Evolutionary conservation across 2,797 vertebrate species (phyloP), one percentile per base, ranked within the genome.

Genomic region (Babyrousa celebensis): DNA sequence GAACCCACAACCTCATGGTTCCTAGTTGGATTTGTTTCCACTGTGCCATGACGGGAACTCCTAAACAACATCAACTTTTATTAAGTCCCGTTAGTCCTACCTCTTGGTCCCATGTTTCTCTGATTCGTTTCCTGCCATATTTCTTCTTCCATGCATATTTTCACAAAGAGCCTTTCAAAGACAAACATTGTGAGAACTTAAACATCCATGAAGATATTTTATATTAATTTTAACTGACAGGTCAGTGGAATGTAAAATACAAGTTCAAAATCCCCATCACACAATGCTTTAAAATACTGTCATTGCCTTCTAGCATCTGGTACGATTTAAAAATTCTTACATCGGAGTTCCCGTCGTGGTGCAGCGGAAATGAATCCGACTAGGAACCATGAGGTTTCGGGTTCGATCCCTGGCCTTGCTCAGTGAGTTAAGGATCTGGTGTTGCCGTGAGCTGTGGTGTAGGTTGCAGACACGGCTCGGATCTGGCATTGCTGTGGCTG

Each of bases 191-290:
- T 82, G 27, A 88, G 23, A 27, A 3, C 11, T 65, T 52, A 60
- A 78, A 75, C 18, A 65, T 25, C 29, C 23, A n/a, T 77, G 29
- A 86, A 62, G 58, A 40, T 21, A 27, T 80, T 58, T 71, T 70
- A 21, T 77, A 86, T 93, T 63, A 62, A 77, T 70, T 85, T 95
- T 58, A 48, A 90, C 29, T 78, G 78, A 82, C 16, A 82, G n/a
- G 29, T 71, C n/a, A 77, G 56, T 32, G 36, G 29, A 86, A 56
- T 65, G 17, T 88, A 84, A 85, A 91, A 72, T 72, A 11, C 6
- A 88, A 88, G 16, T 60, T 84, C 48, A 40, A 71, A 71, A n/a
- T 36, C 83, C 40, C 52, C 23, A 58, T 25, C 29, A 40, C 20
- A n/a, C 14, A 65, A 48, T 27, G 70, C 32, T 58, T 86, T 29